A percentile compares a stretch with the other conserved stretches of the same genome.
Evolutionary conservation across 2,797 vertebrate genomes (phyloP).

Genomic region (Myotis planiceps): DNA sequence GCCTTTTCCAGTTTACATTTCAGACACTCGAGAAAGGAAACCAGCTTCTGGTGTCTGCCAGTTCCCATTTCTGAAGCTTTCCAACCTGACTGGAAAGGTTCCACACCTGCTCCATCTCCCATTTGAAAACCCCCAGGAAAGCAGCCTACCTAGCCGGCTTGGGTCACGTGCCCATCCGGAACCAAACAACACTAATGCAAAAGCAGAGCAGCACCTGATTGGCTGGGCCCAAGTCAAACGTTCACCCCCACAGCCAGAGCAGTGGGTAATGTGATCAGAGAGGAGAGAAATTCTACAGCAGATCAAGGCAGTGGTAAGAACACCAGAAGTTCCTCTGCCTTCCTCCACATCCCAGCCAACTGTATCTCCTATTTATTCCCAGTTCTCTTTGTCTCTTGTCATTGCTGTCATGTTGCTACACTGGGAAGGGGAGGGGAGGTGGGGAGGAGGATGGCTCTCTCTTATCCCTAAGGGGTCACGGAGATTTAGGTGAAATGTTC

Average conservation of each 20-base stretch:
- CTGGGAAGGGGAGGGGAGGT: too few relatives aligned
- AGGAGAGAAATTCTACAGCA: neutral
- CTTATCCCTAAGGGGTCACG: neutral
- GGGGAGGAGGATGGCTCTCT: neutral
- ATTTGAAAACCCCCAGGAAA: neutral
- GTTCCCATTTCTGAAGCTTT: neutral
- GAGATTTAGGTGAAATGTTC: neutral
- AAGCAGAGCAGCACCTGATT: neutral
- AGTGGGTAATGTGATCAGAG: accelerated
- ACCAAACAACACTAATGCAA: neutral
- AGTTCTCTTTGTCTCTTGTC: neutral
- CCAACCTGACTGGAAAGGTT: neutral
- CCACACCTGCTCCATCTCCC: too few relatives aligned
- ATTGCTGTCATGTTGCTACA: neutral
- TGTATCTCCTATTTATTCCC: neutral
- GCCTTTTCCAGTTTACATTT: neutral
- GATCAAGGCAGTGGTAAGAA: neutral
- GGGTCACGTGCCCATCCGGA: neutral
- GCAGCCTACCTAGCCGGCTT: neutral
- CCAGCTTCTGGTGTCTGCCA: neutral
- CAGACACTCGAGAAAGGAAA: neutral
- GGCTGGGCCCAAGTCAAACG: neutral
- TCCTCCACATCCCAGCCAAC: neutral
- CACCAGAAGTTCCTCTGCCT: neutral
- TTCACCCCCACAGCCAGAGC: too few relatives aligned